Evolutionary conservation across 2,113 vertebrate genomes (phyloP), one percentile per base, ranked within the genome.

Genomic region (Bambusicola thoracicus): DNA sequence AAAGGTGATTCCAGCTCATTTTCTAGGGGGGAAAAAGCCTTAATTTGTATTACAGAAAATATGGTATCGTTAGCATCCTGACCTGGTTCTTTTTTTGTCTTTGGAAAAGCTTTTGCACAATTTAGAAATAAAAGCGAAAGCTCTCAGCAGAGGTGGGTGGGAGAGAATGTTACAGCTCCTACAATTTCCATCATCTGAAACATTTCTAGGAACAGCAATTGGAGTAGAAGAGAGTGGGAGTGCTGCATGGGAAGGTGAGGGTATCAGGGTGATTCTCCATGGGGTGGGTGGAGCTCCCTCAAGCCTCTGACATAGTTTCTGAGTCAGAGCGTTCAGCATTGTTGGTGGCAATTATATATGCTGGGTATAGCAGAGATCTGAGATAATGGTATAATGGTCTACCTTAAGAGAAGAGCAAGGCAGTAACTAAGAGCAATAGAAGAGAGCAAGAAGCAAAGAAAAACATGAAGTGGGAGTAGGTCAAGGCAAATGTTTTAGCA

Each of bases 401-500:
- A 77, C 44, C 44, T 73, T 93, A 65, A 27, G 46, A 62, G 75
- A 83, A 88, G 40, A 38, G 27, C 77, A 95, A 92, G 86, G 77
- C 53, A 68, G 25, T 66, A 86, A 83, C 80, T 93, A 74, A 86
- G 69, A 93, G 82, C 73, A 81, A 81, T 1, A 85, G 79, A 75
- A 81, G 62, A 81, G 78, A 72, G 41, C 58, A 92, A 83, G 74
- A 92, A 81, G 89, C 92, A 89, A 80, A 41, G 38, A 80, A 96
- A 92, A 83, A 41, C 59, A 94, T 63, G 27, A 76, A 70, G 73
- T 90, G 73, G 79, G 92, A 90, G 76, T 92, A 75, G 46, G 93
- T 77, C 88, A 85, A 91, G 67, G 85, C 75, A 80, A 85, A 48
- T 36, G 30, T 80, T 94, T 89, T 73, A 83, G 87, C 25, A 85